Base-by-base conservation (phyloP, 2,888 invertebrate species). In the Ganaspis brasiliensis region DNA sequence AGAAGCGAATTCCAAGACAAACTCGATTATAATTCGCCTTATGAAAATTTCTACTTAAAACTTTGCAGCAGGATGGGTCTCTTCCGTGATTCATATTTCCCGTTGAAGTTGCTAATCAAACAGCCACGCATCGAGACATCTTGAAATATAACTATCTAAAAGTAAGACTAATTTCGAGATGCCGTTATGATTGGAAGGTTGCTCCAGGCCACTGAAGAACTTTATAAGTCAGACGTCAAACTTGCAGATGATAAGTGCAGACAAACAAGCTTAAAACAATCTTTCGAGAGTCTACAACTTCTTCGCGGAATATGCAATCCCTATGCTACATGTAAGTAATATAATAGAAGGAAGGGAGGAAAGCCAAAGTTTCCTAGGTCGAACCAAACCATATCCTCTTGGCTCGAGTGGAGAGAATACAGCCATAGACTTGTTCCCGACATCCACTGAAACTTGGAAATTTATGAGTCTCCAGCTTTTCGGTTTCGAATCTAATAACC, bases 371-470 rank as follows among this genome's bases (percentile, higher is more conserved):
- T 61, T 14, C 35, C 9, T 5, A 57, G 57, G 57, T 57, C 26
- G 59, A 61, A 61, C 16, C n/a, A n/a, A 59, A 26, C n/a, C 57
- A 31, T 59, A n/a, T 59, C 24, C 14, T 59, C 26, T 31, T 59
- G n/a, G 9, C 59, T 35, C 16, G 1, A 35, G 35, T 61, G 59
- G 35, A 35, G 59, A 61, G 35, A 61, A 61, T 35, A 61, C 59
- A 35, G 9, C 10, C 19, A 55, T 55, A 73, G 81, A 82, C 82
- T 85, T 84, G 83, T 82, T 80, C 77, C 82, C 82, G 87, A 88
- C 87, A 88, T 85, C 87, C 84, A 84, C 86, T 87, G 87, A 88
- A 88, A 88, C 88, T 88, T 88, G 84, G 75, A 84, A 85, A 88
- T 88, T 88, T 88, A 88, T 87, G 83, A 80, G n/a, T n/a, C 24